phyloP scores from a whole-genome alignment of 2,113 vertebrate genomes.

The Canis aureus region DNA sequence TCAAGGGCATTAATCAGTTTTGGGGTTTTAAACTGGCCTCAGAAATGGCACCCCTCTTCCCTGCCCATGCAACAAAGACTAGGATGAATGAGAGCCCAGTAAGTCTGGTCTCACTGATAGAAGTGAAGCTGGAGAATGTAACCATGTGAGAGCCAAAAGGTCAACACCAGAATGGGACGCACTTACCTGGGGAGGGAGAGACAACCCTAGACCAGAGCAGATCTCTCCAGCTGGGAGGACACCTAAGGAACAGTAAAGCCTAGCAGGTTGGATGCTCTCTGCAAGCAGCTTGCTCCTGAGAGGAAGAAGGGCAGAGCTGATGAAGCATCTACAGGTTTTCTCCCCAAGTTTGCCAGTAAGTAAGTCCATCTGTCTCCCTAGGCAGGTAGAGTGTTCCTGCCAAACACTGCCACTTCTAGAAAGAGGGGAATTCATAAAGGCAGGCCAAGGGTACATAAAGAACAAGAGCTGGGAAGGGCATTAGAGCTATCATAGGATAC shows the following conservation, averaged over 20 bases:
- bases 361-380: not conserved
- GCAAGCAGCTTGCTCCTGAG: not conserved
- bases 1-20: too few relatives aligned
- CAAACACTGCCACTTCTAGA: not conserved
- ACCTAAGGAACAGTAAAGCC: not conserved
- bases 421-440: not conserved
- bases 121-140: not conserved
- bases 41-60: not conserved
- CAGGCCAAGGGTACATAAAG: not conserved
- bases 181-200: not conserved
- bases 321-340: not conserved
- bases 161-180: not conserved
- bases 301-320: not conserved
- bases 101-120: not conserved
- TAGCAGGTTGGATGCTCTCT: accelerated
- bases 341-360: not conserved
- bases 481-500: too few relatives aligned
- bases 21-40: not conserved
- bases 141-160: not conserved
- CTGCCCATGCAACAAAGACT: not conserved
- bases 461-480: not conserved
- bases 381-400: not conserved
- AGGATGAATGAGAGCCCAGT: not conserved
- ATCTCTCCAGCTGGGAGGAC: not conserved
- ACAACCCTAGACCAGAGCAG: too few relatives aligned